phyloP scores from a whole-genome alignment of 2,888 invertebrate species.

The Dione juno region DNA sequence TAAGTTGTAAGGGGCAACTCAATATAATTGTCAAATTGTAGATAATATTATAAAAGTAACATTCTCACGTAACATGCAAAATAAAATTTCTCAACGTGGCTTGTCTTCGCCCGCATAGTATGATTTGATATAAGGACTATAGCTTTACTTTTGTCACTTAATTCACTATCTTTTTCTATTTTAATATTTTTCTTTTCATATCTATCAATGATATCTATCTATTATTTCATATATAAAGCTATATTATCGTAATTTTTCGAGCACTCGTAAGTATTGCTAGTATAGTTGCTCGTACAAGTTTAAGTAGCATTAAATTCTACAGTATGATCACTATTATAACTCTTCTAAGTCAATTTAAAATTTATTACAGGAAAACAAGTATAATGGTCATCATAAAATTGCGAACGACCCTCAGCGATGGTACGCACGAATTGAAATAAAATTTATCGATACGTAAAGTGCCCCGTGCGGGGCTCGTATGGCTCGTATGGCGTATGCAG shows the following conservation, averaged over 20 bases:
- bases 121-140: constrained; percentile 20
- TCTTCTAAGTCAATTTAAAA: constrained; percentile 49
- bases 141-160: constrained; percentile 12
- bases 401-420: constrained; percentile 49
- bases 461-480: constrained; percentile 48
- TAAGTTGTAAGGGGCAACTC: too few relatives aligned
- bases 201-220: background rate
- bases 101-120: constrained; percentile 11
- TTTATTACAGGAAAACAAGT: constrained; percentile 50
- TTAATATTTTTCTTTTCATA: background rate
- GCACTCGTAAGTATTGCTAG: background rate
- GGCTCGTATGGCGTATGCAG: constrained; percentile 50
- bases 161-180: background rate
- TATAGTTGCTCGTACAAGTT: constrained; percentile 20
- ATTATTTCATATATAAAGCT: background rate
- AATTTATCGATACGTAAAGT: constrained; percentile 60
- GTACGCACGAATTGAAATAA: constrained; percentile 60
- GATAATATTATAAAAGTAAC: constrained; percentile 10
- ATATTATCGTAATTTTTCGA: background rate
- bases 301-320: constrained; percentile 40
- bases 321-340: constrained; percentile 41
- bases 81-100: constrained; percentile 3
- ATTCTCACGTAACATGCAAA: constrained; percentile 3
- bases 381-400: constrained; percentile 50
- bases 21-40: too few relatives aligned